phyloP scores from a whole-genome alignment of 2,797 vertebrate species.

The Anguilla pacifica region DNA sequence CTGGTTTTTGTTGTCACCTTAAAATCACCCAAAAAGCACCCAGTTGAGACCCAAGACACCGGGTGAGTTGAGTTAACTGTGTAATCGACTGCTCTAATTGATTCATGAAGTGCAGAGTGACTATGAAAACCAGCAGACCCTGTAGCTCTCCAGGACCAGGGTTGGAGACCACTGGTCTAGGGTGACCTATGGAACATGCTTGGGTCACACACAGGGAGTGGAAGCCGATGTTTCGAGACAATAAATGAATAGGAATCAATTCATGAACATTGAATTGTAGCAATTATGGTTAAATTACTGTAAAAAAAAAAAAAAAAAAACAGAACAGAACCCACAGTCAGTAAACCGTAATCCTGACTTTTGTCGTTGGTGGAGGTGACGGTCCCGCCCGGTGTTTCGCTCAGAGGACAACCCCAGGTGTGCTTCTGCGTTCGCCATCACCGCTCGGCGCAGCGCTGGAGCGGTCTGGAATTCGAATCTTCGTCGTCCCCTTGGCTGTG shows the following conservation, averaged over 20 bases:
- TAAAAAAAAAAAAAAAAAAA: background rate
- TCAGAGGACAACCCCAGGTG: conserved; percentile 1
- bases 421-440: background rate
- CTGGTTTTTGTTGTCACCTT: no score
- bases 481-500: background rate
- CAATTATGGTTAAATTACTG: background rate
- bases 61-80: no score
- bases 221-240: background rate
- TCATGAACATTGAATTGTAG: background rate
- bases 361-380: background rate
- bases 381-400: background rate
- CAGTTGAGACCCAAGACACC: no score
- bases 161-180: no score
- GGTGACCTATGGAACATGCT: background rate
- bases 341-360: background rate
- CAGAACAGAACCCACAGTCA: background rate
- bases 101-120: no score
- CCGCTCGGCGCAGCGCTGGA: background rate
- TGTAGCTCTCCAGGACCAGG: no score
- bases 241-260: background rate
- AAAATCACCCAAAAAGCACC: no score
- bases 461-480: conserved; percentile 15
- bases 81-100: no score
- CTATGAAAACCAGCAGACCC: no score
- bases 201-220: background rate